A percentile compares a stretch with the other conserved stretches of the same genome.
phyloP scores from a whole-genome alignment of 2,113 vertebrate genomes.

The Chionomys nivalis region DNA sequence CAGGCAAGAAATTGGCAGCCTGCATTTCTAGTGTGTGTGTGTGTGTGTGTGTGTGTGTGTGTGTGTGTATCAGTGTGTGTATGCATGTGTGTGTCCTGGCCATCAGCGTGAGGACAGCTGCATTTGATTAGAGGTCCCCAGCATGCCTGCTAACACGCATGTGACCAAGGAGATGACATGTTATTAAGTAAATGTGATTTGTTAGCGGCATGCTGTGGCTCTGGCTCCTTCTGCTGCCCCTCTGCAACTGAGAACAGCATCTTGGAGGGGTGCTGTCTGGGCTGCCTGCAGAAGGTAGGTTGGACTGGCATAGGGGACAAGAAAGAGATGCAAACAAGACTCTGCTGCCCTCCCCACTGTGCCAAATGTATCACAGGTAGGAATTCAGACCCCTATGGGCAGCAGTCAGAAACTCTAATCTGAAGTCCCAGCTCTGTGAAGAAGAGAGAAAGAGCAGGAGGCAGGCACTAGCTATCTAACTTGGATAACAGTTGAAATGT shows the following conservation, averaged over 20 bases:
- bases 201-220: not conserved
- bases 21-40: not conserved
- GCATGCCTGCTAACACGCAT: constrained; percentile 22
- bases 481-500: not conserved
- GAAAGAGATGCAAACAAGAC: not conserved
- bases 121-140: constrained; percentile 63
- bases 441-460: not conserved
- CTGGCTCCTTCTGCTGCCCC: not conserved
- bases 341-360: not conserved
- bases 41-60: not conserved
- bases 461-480: not conserved
- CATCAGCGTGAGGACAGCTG: constrained; percentile 62
- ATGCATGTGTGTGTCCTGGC: not conserved
- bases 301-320: not conserved
- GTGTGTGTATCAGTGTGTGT: not conserved
- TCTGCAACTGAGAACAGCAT: not conserved
- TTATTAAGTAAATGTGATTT: constrained; percentile 68
- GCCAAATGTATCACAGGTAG: not conserved
- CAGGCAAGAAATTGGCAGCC: constrained; percentile 71
- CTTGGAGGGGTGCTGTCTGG: not conserved
- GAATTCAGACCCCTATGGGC: not conserved
- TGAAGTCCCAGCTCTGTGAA: not conserved
- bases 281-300: not conserved
- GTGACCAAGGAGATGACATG: constrained; percentile 40
- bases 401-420: not conserved